Evolutionary conservation across 2,888 invertebrate genomes (phyloP), one percentile per base, ranked within the genome.

Genomic region (Chirona hameri): DNA sequence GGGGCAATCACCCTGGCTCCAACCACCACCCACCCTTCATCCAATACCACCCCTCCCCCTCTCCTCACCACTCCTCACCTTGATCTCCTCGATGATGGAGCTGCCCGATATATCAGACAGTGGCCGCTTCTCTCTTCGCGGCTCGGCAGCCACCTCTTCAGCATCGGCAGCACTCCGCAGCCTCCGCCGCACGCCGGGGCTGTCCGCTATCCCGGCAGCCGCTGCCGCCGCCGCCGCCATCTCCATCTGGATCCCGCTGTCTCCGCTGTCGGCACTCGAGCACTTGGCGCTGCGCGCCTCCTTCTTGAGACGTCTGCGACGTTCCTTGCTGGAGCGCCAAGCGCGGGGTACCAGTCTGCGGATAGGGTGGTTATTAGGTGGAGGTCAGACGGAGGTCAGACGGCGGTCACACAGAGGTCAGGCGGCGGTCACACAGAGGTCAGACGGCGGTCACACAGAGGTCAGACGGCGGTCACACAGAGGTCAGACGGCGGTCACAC

Each of bases 191-290:
- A 76, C 76, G 76, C 76, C 24, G 21, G 76, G 76, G 10, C 76
- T 76, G 24, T 76, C 76, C 2, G 24, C 76, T 31, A n/a, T 2
- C 31, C 72, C 72, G 72, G 29, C 60, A 14, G 14, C 27, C 29
- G 55, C 57, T 29, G 81, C 57, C 31, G 60, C 81, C 31, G 60
- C 29, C 29, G 60, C 81, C 57, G 60, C 81, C 81, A 39, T 55
- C 81, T 76, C 83, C 57, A 83, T 84, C 84, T 84, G 83, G 65
- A 84, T 85, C 39, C 83, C 83, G 52, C 83, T 82, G 82, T 84
- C 83, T 52, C 93, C 93, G 84, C 92, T 93, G 88, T 93, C 93
- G 9, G 93, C 93, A 87, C 92, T 93, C 88, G 92, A 92, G 88
- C 93, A 93, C 87, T 93, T 93, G 85, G 92, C 91, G 86, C 91